Evolutionary conservation across 2,888 invertebrate genomes (phyloP), one percentile per base, ranked within the genome.

Genomic region (Drosophila peninsularis): DNA sequence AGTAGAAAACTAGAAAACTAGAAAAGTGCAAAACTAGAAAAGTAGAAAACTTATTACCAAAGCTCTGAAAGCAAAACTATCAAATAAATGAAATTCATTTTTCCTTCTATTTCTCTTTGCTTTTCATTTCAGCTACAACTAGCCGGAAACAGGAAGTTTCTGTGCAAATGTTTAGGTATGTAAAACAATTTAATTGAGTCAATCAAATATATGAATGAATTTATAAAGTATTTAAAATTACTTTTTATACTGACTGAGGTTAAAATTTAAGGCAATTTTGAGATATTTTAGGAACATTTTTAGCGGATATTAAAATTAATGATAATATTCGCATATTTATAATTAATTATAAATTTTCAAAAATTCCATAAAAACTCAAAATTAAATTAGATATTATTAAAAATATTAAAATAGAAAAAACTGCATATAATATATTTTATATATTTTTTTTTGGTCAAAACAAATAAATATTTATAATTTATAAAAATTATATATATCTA

Each of bases 41-140:
- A 61, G 34, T 30, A 75, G 56, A 41, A 52, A 66, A 45, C 52
- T 73, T 75, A 55, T 68, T 36, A n/a, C 41, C 27, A 57, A 53
- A 56, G 50, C 44, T 21, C 32, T 5, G 24, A 50, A 41, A 37
- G 13, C 13, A 49, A 64, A 64, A 71, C 64, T 57, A 36, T 47
- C 7, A 24, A 54, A 55, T 47, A 55, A 68, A 52, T 53, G n/a
- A 21, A 57, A 72, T 21, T 69, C 41, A 49, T 62, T 62, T 36
- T 32, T 54, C n/a, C 37, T n/a, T n/a, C 13, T 32, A 17, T 34
- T 21, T 19, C 14, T 42, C 19, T 45, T 30, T n/a, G 32, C 21
- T 19, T 36, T 56, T 45, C 36, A 50, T 32, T 47, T 14, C 36
- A 44, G 21, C n/a, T 5, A 27, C 42, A 42, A 42, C 42, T 21